A percentile compares a stretch with the other conserved stretches of the same genome.
Conservation (phyloP, 1,140 invertebrate genomes). For the Helicoverpa armigera region DNA sequence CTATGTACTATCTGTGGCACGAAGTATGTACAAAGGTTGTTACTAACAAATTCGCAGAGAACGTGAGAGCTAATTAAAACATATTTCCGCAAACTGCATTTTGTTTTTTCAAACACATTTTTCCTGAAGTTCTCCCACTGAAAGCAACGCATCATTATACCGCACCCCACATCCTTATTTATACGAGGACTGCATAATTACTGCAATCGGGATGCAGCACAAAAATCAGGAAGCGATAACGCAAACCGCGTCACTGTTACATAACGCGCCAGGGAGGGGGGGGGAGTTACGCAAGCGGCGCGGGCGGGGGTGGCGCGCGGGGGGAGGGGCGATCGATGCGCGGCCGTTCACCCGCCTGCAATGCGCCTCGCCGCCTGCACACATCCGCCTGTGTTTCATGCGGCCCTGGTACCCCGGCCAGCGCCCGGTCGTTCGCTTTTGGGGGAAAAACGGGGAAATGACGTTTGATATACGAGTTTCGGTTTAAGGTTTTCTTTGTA, state of each 20-base stretch:
- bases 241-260: slow-evolving; percentile 76
- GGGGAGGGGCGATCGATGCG: slow-evolving; percentile 75
- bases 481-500: slow-evolving; percentile 25
- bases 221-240: slow-evolving; percentile 71
- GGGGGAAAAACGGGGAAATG: slow-evolving; percentile 54
- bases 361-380: slow-evolving; percentile 71
- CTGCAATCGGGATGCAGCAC: slow-evolving; percentile 44
- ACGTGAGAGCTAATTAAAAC: neutral
- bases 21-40: no score
- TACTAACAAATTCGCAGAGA: neutral
- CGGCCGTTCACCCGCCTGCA: slow-evolving; percentile 84
- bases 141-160: neutral
- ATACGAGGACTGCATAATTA: slow-evolving; percentile 32
- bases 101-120: neutral
- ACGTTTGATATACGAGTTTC: slow-evolving; percentile 58
- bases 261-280: slow-evolving; percentile 63
- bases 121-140: neutral
- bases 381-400: slow-evolving; percentile 58
- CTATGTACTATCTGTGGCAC: no score
- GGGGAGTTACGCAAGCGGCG: slow-evolving; percentile 72
- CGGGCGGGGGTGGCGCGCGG: slow-evolving; percentile 51
- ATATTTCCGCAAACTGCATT: slow-evolving; percentile 8
- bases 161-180: slow-evolving; percentile 2
- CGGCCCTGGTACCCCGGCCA: slow-evolving; percentile 69
- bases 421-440: slow-evolving; percentile 42